Base-by-base conservation (phyloP, 2,113 vertebrate genomes). In the Trinectes maculatus region DNA sequence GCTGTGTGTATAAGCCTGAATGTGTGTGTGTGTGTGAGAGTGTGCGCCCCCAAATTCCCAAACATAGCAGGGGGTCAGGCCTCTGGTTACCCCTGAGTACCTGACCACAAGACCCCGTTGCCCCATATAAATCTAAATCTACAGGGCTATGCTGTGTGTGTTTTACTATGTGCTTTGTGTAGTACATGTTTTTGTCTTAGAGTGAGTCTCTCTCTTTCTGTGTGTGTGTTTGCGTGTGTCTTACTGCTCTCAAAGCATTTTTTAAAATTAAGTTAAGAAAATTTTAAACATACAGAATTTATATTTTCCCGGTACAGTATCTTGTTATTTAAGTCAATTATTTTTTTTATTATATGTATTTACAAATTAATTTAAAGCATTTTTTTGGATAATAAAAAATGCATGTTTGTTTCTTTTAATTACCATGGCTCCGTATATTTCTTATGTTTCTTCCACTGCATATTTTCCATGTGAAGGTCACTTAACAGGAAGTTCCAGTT, bases 51-150 rank as follows among this genome's bases (percentile, higher is more conserved):
- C 60, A 48, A 82, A 79, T 64, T 80, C 81, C 64, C 77, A 77
- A 77, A 71, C 46, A 66, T 82, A 70, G 63, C 67, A 80, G 43
- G 24, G 66, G 85, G 79, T 88, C 81, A 88, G 77, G 75, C 55
- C 83, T 82, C 47, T 72, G 79, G 79, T 69, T 83, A 75, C 83
- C 75, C 79, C 72, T 74, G 21, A 67, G 76, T 83, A 82, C 66
- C 77, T 87, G 83, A 88, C 81, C 85, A 24, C 2, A 15, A 62
- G 77, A 89, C 85, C 82, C 51, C 39, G 59, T 59, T 80, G 82
- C 60, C 77, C 77, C 48, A 62, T 57, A 80, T 77, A 80, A 87
- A 81, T 76, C 85, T 77, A 80, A 87, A 81, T 76, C 85, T 82
- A 71, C 28, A 76, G 77, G 73, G 58, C 55, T 63, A 60, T 59